Conservation (phyloP, 2,113 vertebrate species). For the Helogale parvula region DNA sequence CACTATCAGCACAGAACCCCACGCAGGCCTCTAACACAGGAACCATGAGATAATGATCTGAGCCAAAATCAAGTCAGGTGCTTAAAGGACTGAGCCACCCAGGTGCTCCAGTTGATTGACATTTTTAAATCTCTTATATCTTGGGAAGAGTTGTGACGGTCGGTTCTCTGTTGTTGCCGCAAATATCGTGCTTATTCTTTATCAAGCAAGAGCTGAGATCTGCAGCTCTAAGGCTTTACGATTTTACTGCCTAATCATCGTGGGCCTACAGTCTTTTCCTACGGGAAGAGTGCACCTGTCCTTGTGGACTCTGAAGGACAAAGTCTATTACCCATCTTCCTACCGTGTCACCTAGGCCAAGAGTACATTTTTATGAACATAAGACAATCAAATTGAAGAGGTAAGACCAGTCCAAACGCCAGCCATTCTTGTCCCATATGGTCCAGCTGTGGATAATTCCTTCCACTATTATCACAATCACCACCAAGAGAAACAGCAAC, state of each 20-base stretch:
- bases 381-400: background rate
- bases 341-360: background rate
- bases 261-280: background rate
- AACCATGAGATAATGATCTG: too few relatives aligned
- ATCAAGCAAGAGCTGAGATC: background rate
- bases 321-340: background rate
- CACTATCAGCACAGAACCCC: too few relatives aligned
- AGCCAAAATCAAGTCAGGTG: too few relatives aligned
- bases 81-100: too few relatives aligned
- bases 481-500: fast-evolving
- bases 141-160: background rate
- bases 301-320: background rate
- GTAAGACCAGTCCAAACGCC: background rate
- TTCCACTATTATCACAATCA: background rate
- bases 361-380: background rate
- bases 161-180: background rate
- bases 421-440: fast-evolving
- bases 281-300: background rate
- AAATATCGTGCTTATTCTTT: background rate
- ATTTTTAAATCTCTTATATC: slow-evolving; percentile 38
- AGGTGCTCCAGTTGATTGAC: background rate
- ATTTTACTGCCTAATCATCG: background rate
- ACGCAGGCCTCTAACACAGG: too few relatives aligned
- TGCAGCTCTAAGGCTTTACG: fast-evolving
- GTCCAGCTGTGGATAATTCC: too few relatives aligned